A percentile compares a stretch with the other conserved stretches of the same genome.
These are phyloP conservation scores for Pseudorhombus dupliciocellatus DNA, from an alignment of 2,113 vertebrate species.

Conservation along the genomic window DNA sequence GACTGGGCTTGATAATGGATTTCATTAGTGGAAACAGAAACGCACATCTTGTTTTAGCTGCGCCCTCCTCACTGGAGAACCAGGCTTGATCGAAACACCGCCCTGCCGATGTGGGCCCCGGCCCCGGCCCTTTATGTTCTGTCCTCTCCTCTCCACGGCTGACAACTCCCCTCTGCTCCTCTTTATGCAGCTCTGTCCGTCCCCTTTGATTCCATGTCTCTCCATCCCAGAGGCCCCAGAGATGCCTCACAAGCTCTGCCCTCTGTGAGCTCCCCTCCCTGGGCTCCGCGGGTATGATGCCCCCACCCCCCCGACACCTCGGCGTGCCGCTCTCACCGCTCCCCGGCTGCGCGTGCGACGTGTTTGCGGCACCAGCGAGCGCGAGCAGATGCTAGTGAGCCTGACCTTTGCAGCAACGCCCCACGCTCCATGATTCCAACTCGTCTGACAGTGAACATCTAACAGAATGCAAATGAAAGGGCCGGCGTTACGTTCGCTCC, in stretches of 20 bases:
- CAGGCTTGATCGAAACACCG: conserved; percentile 12
- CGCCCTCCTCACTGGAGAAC: conserved; percentile 26
- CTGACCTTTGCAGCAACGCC: conserved; percentile 68
- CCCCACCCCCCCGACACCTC: conserved; percentile 39
- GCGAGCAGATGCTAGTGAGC: conserved; percentile 59
- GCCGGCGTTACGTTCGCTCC: conserved; percentile 26
- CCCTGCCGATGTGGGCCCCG: neutral
- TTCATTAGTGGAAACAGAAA: too few relatives aligned
- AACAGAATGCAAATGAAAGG: conserved; percentile 69
- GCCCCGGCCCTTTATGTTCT: neutral
- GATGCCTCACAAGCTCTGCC: conserved; percentile 50
- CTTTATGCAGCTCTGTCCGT: conserved; percentile 47
- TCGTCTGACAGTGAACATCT: conserved; percentile 64
- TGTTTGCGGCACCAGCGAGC: conserved; percentile 57
- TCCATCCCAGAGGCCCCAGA: conserved; percentile 39
- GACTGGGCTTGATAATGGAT: too few relatives aligned
- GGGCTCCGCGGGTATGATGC: conserved; percentile 28
- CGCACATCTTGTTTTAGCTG: too few relatives aligned
- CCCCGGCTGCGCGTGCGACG: conserved; percentile 45
- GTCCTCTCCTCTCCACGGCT: conserved; percentile 13
- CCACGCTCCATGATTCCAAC: conserved; percentile 66
- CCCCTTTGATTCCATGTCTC: conserved; percentile 59
- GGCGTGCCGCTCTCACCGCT: conserved; percentile 58
- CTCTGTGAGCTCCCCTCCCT: conserved; percentile 48
- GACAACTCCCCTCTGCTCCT: conserved; percentile 46